A percentile compares a stretch with the other conserved stretches of the same genome.
Conservation (phyloP, 2,888 invertebrate species). For the Helicoverpa assulta region DNA sequence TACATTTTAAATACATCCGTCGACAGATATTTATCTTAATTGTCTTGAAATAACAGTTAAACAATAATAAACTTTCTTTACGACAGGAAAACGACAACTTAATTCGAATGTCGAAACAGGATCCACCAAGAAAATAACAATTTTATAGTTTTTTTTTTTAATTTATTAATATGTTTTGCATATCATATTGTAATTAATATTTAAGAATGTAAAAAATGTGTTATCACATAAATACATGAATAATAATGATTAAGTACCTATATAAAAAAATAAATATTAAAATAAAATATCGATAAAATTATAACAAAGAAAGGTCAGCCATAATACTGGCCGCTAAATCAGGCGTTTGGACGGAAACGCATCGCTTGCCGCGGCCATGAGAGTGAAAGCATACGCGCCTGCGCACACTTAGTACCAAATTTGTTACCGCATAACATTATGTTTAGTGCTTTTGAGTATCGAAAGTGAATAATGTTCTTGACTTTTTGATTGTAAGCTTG, state of each 20-base stretch:
- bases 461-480: conserved; percentile 50
- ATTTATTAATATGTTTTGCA: too few species aligned
- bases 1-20: conserved; percentile 14
- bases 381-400: conserved; percentile 75
- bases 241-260: too few species aligned
- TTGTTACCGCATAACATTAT: conserved; percentile 58
- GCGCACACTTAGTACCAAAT: conserved; percentile 61
- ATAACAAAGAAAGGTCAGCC: conserved; percentile 49
- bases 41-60: conserved; percentile 15
- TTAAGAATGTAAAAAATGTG: too few species aligned
- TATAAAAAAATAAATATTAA: neutral
- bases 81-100: neutral
- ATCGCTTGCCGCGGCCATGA: conserved; percentile 64
- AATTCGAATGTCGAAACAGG: neutral
- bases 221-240: too few species aligned
- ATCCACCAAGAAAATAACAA: too few species aligned
- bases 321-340: conserved; percentile 46
- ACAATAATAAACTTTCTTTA: conserved; percentile 8
- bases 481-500: conserved; percentile 2
- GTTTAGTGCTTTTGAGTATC: conserved; percentile 40
- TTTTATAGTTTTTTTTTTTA: too few species aligned
- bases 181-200: too few species aligned
- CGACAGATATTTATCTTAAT: conserved; percentile 18
- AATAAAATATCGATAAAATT: conserved; percentile 43
- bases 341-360: conserved; percentile 68